These are phyloP conservation scores for Periparus ater DNA, from an alignment of 2,797 vertebrate genomes.

Conservation along the genomic window DNA sequence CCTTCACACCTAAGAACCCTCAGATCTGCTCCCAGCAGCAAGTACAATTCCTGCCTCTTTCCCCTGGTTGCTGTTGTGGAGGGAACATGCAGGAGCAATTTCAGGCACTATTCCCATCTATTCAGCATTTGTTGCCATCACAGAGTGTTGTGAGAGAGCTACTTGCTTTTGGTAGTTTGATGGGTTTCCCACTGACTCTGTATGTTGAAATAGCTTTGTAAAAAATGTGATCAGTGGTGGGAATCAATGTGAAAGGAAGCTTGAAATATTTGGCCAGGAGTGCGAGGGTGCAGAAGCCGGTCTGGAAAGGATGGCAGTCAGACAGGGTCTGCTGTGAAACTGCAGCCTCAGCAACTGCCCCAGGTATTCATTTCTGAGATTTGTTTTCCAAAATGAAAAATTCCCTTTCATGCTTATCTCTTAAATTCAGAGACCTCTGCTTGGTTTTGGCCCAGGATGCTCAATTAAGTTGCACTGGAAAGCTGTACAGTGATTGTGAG, in stretches of 20 bases:
- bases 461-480: neutral
- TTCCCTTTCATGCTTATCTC: neutral
- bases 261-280: neutral
- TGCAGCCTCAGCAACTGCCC: neutral
- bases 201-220: neutral
- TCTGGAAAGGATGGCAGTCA: neutral
- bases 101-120: neutral
- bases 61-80: neutral
- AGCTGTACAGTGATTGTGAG: neutral
- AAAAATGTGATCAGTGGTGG: neutral
- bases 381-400: neutral
- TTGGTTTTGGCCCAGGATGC: neutral
- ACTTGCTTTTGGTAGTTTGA: neutral
- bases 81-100: neutral
- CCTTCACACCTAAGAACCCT: neutral
- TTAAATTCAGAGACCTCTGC: neutral
- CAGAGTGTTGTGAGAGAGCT: neutral
- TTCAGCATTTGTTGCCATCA: neutral
- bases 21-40: neutral
- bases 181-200: neutral
- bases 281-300: accelerated
- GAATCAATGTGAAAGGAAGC: accelerated
- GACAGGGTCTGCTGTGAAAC: neutral
- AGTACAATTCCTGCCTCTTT: neutral
- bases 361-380: neutral